Evolutionary conservation across 2,888 invertebrate species (phyloP), one percentile per base, ranked within the genome.

Genomic region (Platycheirus rosarum): DNA sequence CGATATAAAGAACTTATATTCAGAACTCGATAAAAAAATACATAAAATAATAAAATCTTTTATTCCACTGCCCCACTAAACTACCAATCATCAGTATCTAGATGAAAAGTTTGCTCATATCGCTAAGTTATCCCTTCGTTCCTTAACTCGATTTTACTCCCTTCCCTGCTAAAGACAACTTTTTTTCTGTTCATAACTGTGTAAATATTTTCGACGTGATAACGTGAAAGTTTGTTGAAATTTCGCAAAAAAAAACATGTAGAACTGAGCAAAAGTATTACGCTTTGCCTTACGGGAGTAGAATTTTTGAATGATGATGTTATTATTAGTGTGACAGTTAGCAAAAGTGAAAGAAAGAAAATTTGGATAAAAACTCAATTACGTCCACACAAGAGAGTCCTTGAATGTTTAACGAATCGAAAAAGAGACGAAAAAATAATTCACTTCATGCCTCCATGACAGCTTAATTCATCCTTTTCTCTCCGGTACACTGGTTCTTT

Each of bases 41-140:
- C 9, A 29, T 2, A 11, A 23, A 51, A 32, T n/a, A 32, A 2
- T 20, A 18, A 23, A 55, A 40, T 37, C 37, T 37, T n/a, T 4
- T 7, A 18, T 14, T 3, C 2, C 32, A 23, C 13, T 23, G 16
- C n/a, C 35, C 40, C 37, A 26, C 46, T 9, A 57, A 55, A 44
- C 46, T 40, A 53, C 69, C 80, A 69, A 80, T 75, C 75, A 65
- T 66, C 32, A 65, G 51, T 75, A 80, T 75, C 70, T 62, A 65
- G 79, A 79, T 69, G 57, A 11, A 79, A 79, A 79, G 55, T 79
- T 79, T 79, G 74, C 69, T 57, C 46, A 69, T 78, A 73, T 68
- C 73, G 42, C 26, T 63, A 32, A 78, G 73, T 73, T 68, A 73
- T 78, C 53, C 78, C 32, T 55, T 66, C 32, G 46, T n/a, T 60